Evolutionary conservation across 2,888 invertebrate species (phyloP), one percentile per base, ranked within the genome.

Genomic region (Tromatobia lineatoria): DNA sequence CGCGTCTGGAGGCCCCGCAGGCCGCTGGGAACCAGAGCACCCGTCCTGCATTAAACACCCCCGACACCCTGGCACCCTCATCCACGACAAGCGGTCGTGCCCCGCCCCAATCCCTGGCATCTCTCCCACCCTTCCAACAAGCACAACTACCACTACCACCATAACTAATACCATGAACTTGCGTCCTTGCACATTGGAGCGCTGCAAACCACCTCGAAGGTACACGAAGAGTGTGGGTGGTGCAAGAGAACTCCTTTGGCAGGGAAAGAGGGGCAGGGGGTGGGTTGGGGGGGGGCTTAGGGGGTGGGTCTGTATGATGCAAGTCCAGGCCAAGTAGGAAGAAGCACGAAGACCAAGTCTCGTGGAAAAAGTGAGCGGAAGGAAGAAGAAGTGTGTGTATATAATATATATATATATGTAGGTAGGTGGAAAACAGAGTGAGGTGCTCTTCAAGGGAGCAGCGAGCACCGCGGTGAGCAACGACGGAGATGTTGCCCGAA

Each of bases 11-110:
- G 90, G 90, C 90, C 91, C 92, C 91, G 91, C 93, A 91, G 81
- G 92, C 91, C 90, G 92, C 93, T 93, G 93, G 93, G 93, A 93
- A 93, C 92, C 90, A 84, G 87, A 92, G 91, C 93, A 93, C 93
- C 92, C 92, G 93, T 93, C 90, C 91, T 93, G 93, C 93, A 93
- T 93, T 93, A 93, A 93, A 92, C 93, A 93, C 92, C 93, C 93
- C 93, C 90, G 88, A 91, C 92, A 92, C 92, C 90, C 91, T 90
- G 88, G 89, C 90, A 89, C 91, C 93, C 92, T 91, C 91, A 91
- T 90, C 88, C 89, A 84, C 83, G 88, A 89, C 88, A 87, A 90
- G 89, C 90, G 90, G 89, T 90, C 88, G 88, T 88, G 87, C 90
- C 87, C 87, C 87, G 88, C 82, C 83, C 85, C 70, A 81, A 78